phyloP scores from a whole-genome alignment of 1,140 invertebrate genomes.

The Hyposmocoma kahamanoa region DNA sequence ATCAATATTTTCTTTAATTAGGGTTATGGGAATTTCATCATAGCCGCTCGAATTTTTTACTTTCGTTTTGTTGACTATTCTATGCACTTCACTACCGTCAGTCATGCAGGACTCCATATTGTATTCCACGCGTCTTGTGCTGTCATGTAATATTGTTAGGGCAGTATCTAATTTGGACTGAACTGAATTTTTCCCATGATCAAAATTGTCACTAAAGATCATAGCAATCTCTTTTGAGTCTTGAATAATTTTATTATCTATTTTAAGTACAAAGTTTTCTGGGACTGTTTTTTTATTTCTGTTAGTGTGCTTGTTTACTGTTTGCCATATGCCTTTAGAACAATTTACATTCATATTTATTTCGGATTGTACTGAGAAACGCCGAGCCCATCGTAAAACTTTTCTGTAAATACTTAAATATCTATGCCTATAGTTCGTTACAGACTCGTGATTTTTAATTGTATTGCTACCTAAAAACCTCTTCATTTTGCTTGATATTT shows the following conservation, averaged over 20 bases:
- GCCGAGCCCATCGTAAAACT: slow-evolving; percentile 5
- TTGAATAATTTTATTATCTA: slow-evolving; percentile 1
- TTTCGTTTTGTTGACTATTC: slow-evolving; percentile 3
- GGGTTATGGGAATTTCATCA: slow-evolving; percentile 9
- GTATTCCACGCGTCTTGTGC: background rate
- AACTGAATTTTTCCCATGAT: too few species aligned
- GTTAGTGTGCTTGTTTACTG: slow-evolving; percentile 8
- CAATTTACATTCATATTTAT: background rate
- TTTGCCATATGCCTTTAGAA: slow-evolving; percentile 11
- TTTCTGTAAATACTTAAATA: slow-evolving; percentile 11
- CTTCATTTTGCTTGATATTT: slow-evolving; percentile 12
- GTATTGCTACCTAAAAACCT: slow-evolving; percentile 3
- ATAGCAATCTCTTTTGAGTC: background rate
- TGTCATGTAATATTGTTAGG: background rate
- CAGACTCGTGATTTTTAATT: background rate
- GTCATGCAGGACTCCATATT: background rate
- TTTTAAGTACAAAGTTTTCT: slow-evolving; percentile 5
- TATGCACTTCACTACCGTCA: background rate
- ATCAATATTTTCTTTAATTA: slow-evolving; percentile 15
- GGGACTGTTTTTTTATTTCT: too few species aligned
- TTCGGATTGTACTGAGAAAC: background rate
- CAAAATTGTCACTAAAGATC: background rate
- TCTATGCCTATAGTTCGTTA: background rate
- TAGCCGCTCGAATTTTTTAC: slow-evolving; percentile 10
- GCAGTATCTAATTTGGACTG: background rate